Conservation (phyloP, 2,797 vertebrate species). For the Miichthys miiuy region DNA sequence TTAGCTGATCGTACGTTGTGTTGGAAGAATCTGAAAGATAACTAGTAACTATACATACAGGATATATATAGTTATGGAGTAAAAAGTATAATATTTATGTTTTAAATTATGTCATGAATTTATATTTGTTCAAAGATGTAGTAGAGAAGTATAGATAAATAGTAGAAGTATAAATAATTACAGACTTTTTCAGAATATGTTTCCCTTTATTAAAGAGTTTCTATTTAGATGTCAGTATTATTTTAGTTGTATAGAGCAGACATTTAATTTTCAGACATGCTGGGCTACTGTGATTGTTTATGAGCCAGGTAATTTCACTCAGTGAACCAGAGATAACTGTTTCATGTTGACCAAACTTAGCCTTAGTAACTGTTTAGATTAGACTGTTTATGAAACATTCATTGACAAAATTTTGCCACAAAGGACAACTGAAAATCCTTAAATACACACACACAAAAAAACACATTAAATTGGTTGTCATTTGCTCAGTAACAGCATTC, state of each 20-base stretch:
- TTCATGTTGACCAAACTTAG: slow-evolving; percentile 17
- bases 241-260: not conserved
- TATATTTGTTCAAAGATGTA: not conserved
- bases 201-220: not conserved
- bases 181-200: not conserved
- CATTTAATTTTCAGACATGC: not conserved
- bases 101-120: too few relatives aligned
- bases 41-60: not conserved
- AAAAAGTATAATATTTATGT: not conserved
- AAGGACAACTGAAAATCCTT: not conserved
- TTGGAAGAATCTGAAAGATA: not conserved
- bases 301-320: not conserved
- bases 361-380: slow-evolving; percentile 21
- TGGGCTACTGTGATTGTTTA: slow-evolving; percentile 30
- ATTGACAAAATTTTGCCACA: not conserved
- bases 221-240: not conserved
- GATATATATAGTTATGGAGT: not conserved
- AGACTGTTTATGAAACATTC: not conserved
- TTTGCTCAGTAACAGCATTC: not conserved
- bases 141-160: not conserved
- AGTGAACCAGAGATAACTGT: slow-evolving; percentile 14
- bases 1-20: not conserved
- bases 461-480: not conserved
- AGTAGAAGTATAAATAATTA: not conserved
- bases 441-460: not conserved